Conservation (phyloP, 2,888 invertebrate genomes). For the Phymatocera aterrima region DNA sequence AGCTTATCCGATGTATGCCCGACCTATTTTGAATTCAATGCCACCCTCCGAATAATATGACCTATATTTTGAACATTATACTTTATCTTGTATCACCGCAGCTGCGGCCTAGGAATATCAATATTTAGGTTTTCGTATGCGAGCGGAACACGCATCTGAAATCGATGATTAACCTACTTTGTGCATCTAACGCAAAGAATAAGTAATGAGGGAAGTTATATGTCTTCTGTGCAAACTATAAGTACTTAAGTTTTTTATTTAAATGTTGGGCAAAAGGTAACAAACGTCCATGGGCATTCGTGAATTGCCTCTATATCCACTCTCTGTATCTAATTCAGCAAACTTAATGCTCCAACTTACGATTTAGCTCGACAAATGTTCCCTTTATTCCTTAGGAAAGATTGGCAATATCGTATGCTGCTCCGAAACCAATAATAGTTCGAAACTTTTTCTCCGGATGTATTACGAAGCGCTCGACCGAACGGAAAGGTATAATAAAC, state of each 20-base stretch:
- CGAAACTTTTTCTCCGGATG: slow-evolving; percentile 44
- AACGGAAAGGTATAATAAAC: neutral
- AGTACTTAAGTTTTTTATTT: neutral
- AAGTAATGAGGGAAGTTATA: neutral
- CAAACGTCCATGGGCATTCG: neutral
- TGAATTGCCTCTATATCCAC: neutral
- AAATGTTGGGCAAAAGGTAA: neutral
- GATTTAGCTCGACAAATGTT: slow-evolving; percentile 17
- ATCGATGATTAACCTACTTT: slow-evolving; percentile 34
- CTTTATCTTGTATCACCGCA: neutral
- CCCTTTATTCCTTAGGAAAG: slow-evolving; percentile 2
- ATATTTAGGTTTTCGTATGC: slow-evolving; percentile 19
- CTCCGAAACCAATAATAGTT: slow-evolving; percentile 28
- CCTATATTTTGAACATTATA: slow-evolving; percentile 71
- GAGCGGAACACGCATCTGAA: slow-evolving; percentile 30
- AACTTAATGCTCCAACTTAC: neutral
- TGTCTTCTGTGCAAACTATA: neutral
- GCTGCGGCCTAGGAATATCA: neutral
- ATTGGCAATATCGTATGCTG: slow-evolving; percentile 30
- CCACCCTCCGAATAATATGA: slow-evolving; percentile 84
- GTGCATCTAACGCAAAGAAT: neutral
- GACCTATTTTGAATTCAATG: slow-evolving; percentile 84
- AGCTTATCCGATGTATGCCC: slow-evolving; percentile 89
- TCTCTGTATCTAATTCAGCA: neutral
- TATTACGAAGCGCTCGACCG: slow-evolving; percentile 42